Evolutionary conservation across 2,797 vertebrate genomes (phyloP).

Genomic region (Helarctos malayanus): DNA sequence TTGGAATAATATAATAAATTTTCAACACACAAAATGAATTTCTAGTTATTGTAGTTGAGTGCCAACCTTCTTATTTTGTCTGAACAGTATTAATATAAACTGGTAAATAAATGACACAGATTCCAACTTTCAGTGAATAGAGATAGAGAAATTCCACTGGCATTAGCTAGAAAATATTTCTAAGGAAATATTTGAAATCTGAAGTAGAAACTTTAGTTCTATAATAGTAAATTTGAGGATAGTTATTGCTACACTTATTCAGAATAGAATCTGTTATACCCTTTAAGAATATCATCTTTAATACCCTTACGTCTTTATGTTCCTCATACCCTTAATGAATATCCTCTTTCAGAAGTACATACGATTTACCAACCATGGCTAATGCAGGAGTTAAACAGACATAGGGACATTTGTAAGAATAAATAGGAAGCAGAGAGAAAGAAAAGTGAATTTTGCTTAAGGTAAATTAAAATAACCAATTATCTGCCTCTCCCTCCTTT

Average conservation of each 20-base stretch:
- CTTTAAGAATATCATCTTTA: background rate
- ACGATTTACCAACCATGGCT: background rate
- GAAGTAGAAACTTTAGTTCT: background rate
- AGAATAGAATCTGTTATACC: background rate
- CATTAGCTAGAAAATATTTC: background rate
- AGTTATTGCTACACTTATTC: background rate
- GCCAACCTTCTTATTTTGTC: background rate
- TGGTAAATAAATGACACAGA: background rate
- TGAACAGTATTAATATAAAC: background rate
- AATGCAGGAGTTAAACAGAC: background rate
- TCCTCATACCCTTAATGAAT: background rate
- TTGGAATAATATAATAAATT: background rate
- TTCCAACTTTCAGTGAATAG: slow-evolving; percentile 5
- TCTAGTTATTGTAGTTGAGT: background rate
- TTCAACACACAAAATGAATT: background rate
- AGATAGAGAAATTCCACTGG: background rate
- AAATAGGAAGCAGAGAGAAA: background rate
- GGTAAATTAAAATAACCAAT: background rate
- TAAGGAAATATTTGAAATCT: slow-evolving; percentile 33
- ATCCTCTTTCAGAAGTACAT: background rate
- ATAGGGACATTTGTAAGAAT: background rate
- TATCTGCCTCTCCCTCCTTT: background rate
- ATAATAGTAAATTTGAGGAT: background rate
- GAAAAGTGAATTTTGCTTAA: background rate
- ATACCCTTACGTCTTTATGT: background rate